phyloP scores from a whole-genome alignment of 2,797 vertebrate species.

The Argyrosomus regius region DNA sequence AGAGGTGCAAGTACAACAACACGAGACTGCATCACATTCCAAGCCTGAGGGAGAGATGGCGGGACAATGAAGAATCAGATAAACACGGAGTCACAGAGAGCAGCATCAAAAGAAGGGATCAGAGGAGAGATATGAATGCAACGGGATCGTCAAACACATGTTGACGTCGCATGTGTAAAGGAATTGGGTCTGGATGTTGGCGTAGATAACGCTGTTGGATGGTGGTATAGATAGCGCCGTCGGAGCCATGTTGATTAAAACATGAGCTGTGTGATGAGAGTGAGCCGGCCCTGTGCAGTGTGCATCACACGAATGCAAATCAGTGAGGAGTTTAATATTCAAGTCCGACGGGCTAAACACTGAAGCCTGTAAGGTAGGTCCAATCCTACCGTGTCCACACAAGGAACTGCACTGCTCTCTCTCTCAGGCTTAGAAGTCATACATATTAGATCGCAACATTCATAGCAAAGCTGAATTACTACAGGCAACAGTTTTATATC shows the following conservation, averaged over 20 bases:
- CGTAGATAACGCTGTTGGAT: slow-evolving; percentile 47
- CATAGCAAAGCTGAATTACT: slow-evolving; percentile 37
- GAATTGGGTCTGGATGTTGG: slow-evolving; percentile 30
- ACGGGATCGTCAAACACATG: slow-evolving; percentile 54
- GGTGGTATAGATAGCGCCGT: slow-evolving; percentile 44
- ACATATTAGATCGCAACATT: slow-evolving; percentile 47
- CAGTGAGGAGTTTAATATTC: slow-evolving; percentile 77
- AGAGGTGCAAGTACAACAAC: slow-evolving; percentile 57
- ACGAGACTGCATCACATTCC: slow-evolving; percentile 55
- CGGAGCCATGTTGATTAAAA: slow-evolving; percentile 72
- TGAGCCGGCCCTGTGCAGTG: slow-evolving; percentile 58
- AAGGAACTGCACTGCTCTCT: slow-evolving; percentile 29
- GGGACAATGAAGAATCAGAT: slow-evolving; percentile 57
- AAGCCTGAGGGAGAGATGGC: slow-evolving; percentile 55
- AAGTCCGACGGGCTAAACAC: slow-evolving; percentile 56
- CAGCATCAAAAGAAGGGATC: slow-evolving; percentile 57
- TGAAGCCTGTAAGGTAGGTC: slow-evolving; percentile 51
- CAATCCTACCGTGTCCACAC: slow-evolving; percentile 31
- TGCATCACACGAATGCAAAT: slow-evolving; percentile 77
- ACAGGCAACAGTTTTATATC: slow-evolving; percentile 48
- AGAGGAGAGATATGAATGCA: slow-evolving; percentile 30
- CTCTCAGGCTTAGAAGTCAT: slow-evolving; percentile 28
- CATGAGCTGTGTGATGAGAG: slow-evolving; percentile 69
- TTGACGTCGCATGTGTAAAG: slow-evolving; percentile 43
- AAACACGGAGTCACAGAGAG: slow-evolving; percentile 20